Evolutionary conservation across 2,113 vertebrate genomes (phyloP).

Genomic region (Bubo blakistoni): DNA sequence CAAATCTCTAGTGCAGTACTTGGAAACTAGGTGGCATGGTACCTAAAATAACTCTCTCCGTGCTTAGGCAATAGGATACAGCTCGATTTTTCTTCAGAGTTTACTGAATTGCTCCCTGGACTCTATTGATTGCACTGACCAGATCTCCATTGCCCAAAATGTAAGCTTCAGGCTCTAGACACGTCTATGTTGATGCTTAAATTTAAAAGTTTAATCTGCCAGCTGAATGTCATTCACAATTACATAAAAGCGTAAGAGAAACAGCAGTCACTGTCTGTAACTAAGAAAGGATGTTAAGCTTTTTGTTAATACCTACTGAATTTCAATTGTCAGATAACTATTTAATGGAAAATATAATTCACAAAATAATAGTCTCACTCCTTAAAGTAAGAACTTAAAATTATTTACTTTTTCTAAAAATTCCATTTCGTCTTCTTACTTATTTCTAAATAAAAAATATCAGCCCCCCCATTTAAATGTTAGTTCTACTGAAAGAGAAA

Average conservation of each 20-base stretch:
- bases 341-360: background rate
- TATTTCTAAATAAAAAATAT: background rate
- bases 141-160: background rate
- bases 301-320: background rate
- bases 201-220: background rate
- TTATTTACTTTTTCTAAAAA: background rate
- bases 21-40: background rate
- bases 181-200: background rate
- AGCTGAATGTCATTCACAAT: background rate
- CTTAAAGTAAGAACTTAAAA: background rate
- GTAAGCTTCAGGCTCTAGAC: background rate
- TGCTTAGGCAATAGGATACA: background rate
- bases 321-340: background rate
- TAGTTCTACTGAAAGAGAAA: background rate
- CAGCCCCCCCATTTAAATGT: background rate
- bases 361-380: background rate
- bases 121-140: background rate
- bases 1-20: background rate
- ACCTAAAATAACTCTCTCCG: background rate
- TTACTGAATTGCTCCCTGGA: background rate
- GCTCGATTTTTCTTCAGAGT: background rate
- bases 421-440: background rate
- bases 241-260: background rate
- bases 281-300: background rate
- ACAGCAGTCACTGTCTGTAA: background rate